These are phyloP conservation scores for Holothuria leucospilota DNA, from an alignment of 53 echinoderm and acorn worm genomes.

Conservation along the genomic window DNA sequence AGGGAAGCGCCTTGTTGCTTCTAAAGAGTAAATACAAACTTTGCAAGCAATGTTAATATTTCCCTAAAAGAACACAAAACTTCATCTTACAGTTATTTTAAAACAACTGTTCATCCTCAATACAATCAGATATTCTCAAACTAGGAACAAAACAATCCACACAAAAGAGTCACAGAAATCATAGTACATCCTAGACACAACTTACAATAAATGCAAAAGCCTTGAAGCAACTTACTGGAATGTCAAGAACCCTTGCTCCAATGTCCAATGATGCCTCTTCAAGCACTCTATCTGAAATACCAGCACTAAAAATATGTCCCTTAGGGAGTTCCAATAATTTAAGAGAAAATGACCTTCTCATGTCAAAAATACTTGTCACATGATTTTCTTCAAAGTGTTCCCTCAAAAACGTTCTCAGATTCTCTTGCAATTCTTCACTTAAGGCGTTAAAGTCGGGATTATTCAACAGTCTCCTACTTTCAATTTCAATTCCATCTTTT, in stretches of 20 bases:
- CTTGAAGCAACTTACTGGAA: slow-evolving; percentile 70
- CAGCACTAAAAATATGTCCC: slow-evolving; percentile 70
- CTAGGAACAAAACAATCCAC: no score
- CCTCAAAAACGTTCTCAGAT: slow-evolving; percentile 70
- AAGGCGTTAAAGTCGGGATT: neutral
- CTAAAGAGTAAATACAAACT: no score
- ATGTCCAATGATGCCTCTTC: slow-evolving; percentile 78
- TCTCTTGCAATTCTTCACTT: slow-evolving; percentile 51
- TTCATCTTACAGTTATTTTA: no score
- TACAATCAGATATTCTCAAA: no score
- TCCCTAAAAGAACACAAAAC: no score
- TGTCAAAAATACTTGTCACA: slow-evolving; percentile 72
- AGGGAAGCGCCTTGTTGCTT: no score
- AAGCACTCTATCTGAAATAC: slow-evolving; percentile 77
- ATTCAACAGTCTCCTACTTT: neutral
- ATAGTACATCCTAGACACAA: no score
- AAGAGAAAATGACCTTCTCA: slow-evolving; percentile 70
- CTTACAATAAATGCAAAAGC: no score
- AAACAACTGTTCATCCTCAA: no score
- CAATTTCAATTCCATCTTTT: neutral
- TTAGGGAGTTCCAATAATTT: slow-evolving; percentile 73
- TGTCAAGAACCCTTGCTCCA: slow-evolving; percentile 72
- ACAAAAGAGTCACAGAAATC: no score
- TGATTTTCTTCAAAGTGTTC: slow-evolving; percentile 70
- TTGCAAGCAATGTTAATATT: no score